Evolutionary conservation across 2,888 invertebrate species (phyloP), one percentile per base, ranked within the genome.

Genomic region (Cistogaster globosa): DNA sequence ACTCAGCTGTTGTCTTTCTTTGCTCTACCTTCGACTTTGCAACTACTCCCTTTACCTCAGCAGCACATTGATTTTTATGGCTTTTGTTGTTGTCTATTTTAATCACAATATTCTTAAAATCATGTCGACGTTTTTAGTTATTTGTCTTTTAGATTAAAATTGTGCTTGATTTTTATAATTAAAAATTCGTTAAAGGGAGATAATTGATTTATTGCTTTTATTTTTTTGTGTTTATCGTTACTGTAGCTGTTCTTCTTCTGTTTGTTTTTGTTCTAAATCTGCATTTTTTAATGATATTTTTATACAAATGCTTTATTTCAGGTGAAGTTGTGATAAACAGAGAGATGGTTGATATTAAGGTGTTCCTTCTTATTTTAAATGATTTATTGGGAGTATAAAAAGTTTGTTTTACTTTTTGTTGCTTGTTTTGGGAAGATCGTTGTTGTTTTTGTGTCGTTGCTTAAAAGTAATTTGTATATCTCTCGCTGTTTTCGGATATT

Each of bases 51-150:
- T 74, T 75, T 67, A 38, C 36, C 45, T 20, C 14, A 38, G 26
- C 32, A 22, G 45, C 57, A 69, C 51, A 53, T 80, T 48, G 75
- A 51, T 38, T 22, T 57, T 42, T 16, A 22, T 58, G 9, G 53
- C 60, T 20, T 67, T 32, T 78, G 72, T 32, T 32, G 32, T 8
- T 26, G 38, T 58, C 32, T 22, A 65, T 63, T 38, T 69, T 76
- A 76, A 72, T 87, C 84, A 87, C 77, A 83, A 79, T 86, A 86
- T 88, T 87, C 87, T 87, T 65, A 88, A 81, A 71, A 87, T 88
- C 88, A 88, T 88, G 75, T 74, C 82, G 86, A 76, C 76, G 60
- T 20, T 79, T 71, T 74, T 81, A 20, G 45, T 71, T 76, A 18
- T 63, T 20, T 69, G 18, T 58, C 38, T 32, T 75, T 72, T 53